Percentiles rank a stretch among this genome's conserved stretches.
Evolutionary conservation across 2,888 invertebrate species (phyloP).

Genomic region (Invenusta paracnida): DNA sequence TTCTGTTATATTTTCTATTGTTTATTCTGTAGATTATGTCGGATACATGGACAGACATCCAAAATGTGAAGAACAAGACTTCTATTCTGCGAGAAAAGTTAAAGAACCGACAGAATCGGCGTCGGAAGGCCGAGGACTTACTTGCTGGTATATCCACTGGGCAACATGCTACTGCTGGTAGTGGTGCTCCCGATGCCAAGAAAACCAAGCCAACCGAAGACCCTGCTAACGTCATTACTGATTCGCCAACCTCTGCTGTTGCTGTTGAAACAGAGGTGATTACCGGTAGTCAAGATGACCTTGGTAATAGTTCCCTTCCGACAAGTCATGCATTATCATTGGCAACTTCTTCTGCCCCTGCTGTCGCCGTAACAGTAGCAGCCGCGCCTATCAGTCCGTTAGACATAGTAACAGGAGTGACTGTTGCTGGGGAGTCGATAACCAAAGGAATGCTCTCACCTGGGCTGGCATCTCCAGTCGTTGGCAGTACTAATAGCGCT

Average conservation of each 20-base stretch:
- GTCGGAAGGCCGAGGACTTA: background rate
- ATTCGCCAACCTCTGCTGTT: too few relatives aligned
- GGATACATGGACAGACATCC: constrained; percentile 35
- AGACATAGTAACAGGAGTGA: too few relatives aligned
- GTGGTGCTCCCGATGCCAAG: background rate
- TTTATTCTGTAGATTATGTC: background rate
- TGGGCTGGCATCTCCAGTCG: background rate
- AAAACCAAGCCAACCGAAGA: background rate
- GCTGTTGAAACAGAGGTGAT: too few relatives aligned
- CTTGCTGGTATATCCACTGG: background rate
- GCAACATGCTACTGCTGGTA: background rate
- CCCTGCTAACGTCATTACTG: background rate
- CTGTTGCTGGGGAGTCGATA: background rate
- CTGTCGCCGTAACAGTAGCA: background rate
- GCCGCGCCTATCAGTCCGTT: background rate
- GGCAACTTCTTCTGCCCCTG: background rate
- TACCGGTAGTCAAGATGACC: too few relatives aligned
- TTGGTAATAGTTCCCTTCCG: too few relatives aligned
- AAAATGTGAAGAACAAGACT: constrained; percentile 33
- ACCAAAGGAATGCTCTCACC: background rate
- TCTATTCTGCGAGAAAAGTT: constrained; percentile 6
- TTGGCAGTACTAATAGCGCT: background rate
- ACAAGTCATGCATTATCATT: too few relatives aligned
- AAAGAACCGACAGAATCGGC: background rate
- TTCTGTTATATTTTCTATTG: too few relatives aligned